Evolutionary conservation across 2,888 invertebrate species (phyloP), one percentile per base, ranked within the genome.

Genomic region (Caenorhabditis sp.): DNA sequence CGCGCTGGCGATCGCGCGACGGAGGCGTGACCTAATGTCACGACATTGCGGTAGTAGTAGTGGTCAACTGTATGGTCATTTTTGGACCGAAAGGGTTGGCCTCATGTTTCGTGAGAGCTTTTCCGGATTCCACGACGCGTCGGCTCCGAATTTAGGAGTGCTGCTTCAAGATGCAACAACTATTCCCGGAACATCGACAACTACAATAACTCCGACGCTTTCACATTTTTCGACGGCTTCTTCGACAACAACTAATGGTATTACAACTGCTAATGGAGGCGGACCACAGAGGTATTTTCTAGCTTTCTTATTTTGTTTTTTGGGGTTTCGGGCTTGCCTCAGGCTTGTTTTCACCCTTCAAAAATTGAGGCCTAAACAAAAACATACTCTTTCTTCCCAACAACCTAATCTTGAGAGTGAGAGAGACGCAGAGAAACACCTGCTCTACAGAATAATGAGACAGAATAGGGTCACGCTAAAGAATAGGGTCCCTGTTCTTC

Each of bases 41-140:
- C 43, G 43, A 43, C 43, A 43, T 43, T 43, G 43, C 43, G 43
- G 43, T 43, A 43, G 43, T 43, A 43, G 43, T 43, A 43, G 43
- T 43, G 43, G 43, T 43, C 43, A 43, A 43, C 43, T 43, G 43
- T 43, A 43, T 43, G 43, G 43, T 43, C 43, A 43, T 43, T 43
- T 43, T 43, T 43, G 14, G 43, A 17, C 14, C 17, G 43, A 43
- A n/a, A 10, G 43, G 31, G 31, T 31, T 31, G 31, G 31, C 10
- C 43, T 43, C 43, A 43, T 43, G 43, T 43, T 43, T 43, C 43
- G 43, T 43, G 43, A 43, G 43, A 43, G 43, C 43, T 43, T 43
- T 43, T 43, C 43, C 43, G 43, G 43, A 43, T 43, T 43, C 43
- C 43, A 43, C 10, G 43, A 43, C 43, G n/a, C n/a, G n/a, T n/a